Conservation (phyloP, 2,888 invertebrate genomes). For the Pocota personata region DNA sequence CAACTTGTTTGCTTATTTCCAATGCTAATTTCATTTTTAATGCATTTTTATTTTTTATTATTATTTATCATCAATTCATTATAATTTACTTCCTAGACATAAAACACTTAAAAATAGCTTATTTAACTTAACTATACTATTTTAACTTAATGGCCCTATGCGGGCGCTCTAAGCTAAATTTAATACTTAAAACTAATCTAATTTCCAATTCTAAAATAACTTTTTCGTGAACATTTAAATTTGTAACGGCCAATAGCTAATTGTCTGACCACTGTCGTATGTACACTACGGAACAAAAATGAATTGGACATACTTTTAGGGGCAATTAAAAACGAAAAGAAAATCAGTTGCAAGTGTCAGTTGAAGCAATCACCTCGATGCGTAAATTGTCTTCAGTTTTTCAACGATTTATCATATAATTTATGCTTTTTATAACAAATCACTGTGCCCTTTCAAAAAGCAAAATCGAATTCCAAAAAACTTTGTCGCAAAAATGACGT, state of each 20-base stretch:
- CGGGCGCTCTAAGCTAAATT: too few species aligned
- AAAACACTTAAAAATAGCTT: too few species aligned
- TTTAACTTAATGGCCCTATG: too few species aligned
- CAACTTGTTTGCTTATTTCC: too few species aligned
- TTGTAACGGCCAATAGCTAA: not conserved
- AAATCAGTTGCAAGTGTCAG: not conserved
- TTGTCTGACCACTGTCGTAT: not conserved
- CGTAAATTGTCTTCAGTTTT: not conserved
- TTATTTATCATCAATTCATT: too few species aligned
- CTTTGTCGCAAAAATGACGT: constrained; percentile 28
- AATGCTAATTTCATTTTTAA: too few species aligned
- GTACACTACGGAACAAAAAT: not conserved
- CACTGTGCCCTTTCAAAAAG: not conserved
- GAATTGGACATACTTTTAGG: not conserved
- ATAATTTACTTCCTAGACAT: too few species aligned
- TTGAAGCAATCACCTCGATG: not conserved
- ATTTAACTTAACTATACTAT: too few species aligned
- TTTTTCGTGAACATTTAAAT: not conserved
- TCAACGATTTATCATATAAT: not conserved
- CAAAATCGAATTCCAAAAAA: not conserved
- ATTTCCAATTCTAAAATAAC: too few species aligned
- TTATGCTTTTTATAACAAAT: not conserved
- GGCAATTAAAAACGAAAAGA: not conserved
- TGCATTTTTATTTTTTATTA: too few species aligned
- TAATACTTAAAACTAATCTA: too few species aligned